Evolutionary conservation across 2,797 vertebrate genomes (phyloP).

Genomic region (Nyctibius grandis): DNA sequence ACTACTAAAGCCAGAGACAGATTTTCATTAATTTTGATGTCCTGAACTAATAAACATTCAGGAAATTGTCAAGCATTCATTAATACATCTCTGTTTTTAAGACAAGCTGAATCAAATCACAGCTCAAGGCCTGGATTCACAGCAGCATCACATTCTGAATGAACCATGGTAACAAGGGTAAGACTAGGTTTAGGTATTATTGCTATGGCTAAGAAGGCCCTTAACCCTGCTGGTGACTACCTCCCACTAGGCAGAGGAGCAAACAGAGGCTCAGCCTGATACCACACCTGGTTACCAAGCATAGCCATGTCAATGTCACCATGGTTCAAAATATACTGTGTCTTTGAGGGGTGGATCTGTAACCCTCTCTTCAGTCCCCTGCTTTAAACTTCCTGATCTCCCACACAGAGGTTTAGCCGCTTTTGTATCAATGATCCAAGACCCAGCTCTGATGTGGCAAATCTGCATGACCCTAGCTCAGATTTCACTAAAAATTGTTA

Average conservation of each 20-base stretch:
- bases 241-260: not conserved
- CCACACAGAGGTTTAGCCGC: not conserved
- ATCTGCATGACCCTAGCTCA: not conserved
- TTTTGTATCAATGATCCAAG: not conserved
- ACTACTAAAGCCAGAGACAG: not conserved
- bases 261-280: not conserved
- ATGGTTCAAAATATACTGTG: not conserved
- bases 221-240: not conserved
- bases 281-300: not conserved
- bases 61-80: not conserved
- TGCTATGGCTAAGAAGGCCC: not conserved
- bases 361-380: not conserved
- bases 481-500: not conserved
- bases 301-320: not conserved
- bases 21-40: not conserved
- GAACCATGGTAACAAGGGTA: not conserved
- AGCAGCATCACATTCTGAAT: not conserved
- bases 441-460: not conserved
- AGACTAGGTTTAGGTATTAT: not conserved
- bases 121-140: not conserved
- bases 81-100: not conserved
- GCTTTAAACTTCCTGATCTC: not conserved
- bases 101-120: not conserved
- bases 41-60: not conserved
- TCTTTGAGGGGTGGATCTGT: not conserved